A percentile compares a stretch with the other conserved stretches of the same genome.
These are phyloP conservation scores for Drosophila seguyi DNA, from an alignment of 1,140 invertebrate genomes.

Conservation along the genomic window DNA sequence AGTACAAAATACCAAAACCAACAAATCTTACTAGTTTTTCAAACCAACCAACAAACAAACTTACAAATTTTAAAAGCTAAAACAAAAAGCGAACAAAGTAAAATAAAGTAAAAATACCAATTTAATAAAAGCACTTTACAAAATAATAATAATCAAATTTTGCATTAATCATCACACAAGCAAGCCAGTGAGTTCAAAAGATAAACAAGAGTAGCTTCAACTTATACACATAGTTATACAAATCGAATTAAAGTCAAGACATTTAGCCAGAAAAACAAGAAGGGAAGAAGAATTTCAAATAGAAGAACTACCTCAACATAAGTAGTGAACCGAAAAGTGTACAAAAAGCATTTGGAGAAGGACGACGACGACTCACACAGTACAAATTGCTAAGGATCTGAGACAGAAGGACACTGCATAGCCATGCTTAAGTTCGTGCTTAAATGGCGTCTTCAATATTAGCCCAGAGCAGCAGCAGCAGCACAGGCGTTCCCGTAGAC, in stretches of 20 bases:
- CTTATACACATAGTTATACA: conserved; percentile 35
- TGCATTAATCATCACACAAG: conserved; percentile 34
- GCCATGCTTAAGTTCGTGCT: conserved; percentile 74
- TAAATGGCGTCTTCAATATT: conserved; percentile 85
- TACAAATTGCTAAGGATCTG: conserved; percentile 23
- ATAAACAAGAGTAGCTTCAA: conserved; percentile 58
- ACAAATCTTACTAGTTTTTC: conserved; percentile 61
- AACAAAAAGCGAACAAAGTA: conserved; percentile 13
- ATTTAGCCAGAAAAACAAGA: conserved; percentile 28
- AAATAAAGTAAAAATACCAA: conserved; percentile 49
- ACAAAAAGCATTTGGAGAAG: conserved; percentile 48
- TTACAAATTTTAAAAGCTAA: conserved; percentile 67
- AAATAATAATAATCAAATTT: conserved; percentile 48
- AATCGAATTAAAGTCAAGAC: conserved; percentile 22
- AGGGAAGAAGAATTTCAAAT: conserved; percentile 11
- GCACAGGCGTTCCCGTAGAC: conserved; percentile 70
- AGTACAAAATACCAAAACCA: conserved; percentile 50
- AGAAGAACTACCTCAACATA: conserved; percentile 67
- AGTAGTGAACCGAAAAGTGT: conserved; percentile 58
- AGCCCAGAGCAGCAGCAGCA: conserved; percentile 65
- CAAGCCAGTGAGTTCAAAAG: conserved; percentile 77
- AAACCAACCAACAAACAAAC: conserved; percentile 40
- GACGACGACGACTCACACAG: conserved; percentile 27
- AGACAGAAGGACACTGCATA: conserved; percentile 62
- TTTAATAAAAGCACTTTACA: conserved; percentile 76